Evolutionary conservation across 2,888 invertebrate genomes (phyloP), one percentile per base, ranked within the genome.

Genomic region (Siphonodentalium dalli): DNA sequence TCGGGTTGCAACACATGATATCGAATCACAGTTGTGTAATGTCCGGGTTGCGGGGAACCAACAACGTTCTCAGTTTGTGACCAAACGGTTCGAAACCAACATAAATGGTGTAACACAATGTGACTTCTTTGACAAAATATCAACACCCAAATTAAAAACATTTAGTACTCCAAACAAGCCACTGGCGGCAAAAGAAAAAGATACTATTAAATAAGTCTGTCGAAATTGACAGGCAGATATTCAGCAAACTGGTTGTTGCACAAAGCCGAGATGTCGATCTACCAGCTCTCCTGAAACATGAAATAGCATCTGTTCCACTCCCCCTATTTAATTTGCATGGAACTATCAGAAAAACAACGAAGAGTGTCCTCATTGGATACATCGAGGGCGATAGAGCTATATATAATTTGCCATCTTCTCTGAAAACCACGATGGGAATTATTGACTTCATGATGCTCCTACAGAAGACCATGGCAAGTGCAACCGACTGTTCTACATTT

Each of bases 151-250:
- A n/a, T 20, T 27, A 13, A 33, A 43, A 21, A 33, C 50, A 35
- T 42, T 46, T 24, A 15, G 4, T 5, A n/a, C 34, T 8, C 8
- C 35, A 23, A 42, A 43, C 13, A 35, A 42, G 24, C 34, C 27
- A 5, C 27, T 46, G 37, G 20, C 26, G 38, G 28, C 21, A 3
- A 46, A 37, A 21, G 38, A 18, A 15, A 15, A 6, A 13, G 34
- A 18, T 4, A 46, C 26, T 20, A n/a, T n/a, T n/a, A n/a, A n/a
- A 28, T 11, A 23, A 46, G 35, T 35, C 46, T 27, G 41, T 41
- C 4, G 28, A 41, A n/a, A 41, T 44, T 33, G 44, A 44, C 34
- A 44, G 44, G 26, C 44, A 44, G n/a, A 44, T 44, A 21, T 44
- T 44, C 20, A 34, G 44, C 20, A 44, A 44, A 27, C 15, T 47